phyloP scores from a whole-genome alignment of 2,888 invertebrate genomes.

The Melangyna quadrimaculata region DNA sequence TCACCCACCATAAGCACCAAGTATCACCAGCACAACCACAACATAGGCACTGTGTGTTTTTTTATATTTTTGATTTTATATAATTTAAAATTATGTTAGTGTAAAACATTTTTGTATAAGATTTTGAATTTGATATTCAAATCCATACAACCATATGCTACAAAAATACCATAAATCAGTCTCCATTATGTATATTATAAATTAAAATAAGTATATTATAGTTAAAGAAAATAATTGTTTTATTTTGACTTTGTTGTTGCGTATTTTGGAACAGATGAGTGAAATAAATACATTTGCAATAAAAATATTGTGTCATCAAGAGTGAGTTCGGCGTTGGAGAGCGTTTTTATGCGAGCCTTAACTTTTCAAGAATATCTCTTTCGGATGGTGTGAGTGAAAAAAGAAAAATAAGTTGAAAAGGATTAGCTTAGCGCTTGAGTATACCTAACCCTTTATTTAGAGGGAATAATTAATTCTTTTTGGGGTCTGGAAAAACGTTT shows the following conservation, averaged over 20 bases:
- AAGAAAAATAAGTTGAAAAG: too few species aligned
- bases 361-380: conserved; percentile 88
- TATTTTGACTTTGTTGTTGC: conserved; percentile 45
- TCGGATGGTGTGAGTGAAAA: conserved; percentile 94
- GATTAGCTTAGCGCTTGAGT: too few species aligned
- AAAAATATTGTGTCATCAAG: conserved; percentile 92
- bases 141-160: conserved; percentile 1
- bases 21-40: conserved; percentile 85
- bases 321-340: conserved; percentile 89
- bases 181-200: conserved; percentile 19
- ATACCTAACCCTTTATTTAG: too few species aligned
- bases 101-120: too few species aligned
- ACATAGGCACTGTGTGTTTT: too few species aligned
- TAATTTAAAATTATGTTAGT: too few species aligned
- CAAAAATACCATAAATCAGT: conserved; percentile 6
- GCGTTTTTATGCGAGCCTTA: conserved; percentile 87
- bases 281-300: conserved; percentile 88
- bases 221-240: not conserved
- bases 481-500: too few species aligned
- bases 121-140: too few species aligned
- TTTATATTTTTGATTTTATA: too few species aligned
- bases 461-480: too few species aligned
- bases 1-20: conserved; percentile 89
- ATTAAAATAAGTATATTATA: conserved; percentile 39
- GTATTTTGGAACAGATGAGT: conserved; percentile 76